Base-by-base conservation (phyloP, 92 coral and sea anemone genomes). In the Plumapathes pennacea region DNA sequence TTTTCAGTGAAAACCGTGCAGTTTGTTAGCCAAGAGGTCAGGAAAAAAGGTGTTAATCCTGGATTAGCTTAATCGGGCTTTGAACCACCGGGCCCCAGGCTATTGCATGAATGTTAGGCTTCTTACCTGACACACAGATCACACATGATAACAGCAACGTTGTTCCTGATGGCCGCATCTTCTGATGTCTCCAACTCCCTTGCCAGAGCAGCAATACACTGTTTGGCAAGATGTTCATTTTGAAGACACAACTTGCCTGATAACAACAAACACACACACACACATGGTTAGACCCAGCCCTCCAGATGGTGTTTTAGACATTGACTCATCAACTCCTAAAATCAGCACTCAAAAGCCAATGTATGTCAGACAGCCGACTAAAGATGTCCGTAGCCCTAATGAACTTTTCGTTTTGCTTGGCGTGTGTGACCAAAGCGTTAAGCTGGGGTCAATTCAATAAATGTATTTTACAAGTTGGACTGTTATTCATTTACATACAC, bases 211-310 rank as follows among this genome's bases (percentile, higher is more conserved):
- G 99, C 96, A 8, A 89, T 88, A 38, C 99, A 94, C 64, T 88
- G 85, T 53, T 94, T 94, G 61, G 99, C 99, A 21, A 94, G 49
- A 24, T 56, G 58, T 36, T 94, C 99, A 63, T 94, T 88, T 71
- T 94, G 99, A 42, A 94, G 95, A 51, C 99, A 94, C 77, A 94
- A 61, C 74, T 94, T 94, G 5, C 99, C 97, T 90, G 38, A 10
- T 2, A 49, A 20, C 0, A 42, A 56, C 10, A 28, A 25, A 19
- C 22, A 50, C 30, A 10, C 24, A 48, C 54, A 25, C 17, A 50
- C 10, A 50, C 10, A 50, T 7, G 14, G 2, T 10, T n/a, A 17
- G 57, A 49, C 9, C 24, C 39, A 50, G 4, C 10, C 12, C 26
- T 48, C 24, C n/a, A 19, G n/a, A 17, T 25, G n/a, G 26, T 48